Base-by-base conservation (phyloP, 2,888 invertebrate species). In the Endotricha flammealis region DNA sequence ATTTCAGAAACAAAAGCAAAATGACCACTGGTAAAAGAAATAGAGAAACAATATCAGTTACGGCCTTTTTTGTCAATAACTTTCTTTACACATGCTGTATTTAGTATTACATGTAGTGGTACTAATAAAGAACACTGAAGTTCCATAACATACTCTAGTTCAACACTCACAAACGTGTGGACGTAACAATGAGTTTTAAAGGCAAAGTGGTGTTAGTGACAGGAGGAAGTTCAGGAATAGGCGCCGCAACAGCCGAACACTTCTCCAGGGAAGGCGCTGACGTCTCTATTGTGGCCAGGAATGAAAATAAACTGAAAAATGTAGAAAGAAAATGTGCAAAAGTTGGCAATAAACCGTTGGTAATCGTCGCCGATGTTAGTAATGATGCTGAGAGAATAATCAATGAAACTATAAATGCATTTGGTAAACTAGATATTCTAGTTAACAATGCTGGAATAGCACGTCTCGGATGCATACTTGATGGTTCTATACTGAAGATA, bases 141-240 rank as follows among this genome's bases (percentile, higher is more conserved):
- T n/a, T n/a, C n/a, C n/a, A n/a, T n/a, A n/a, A n/a, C n/a, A n/a
- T n/a, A n/a, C n/a, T n/a, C n/a, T n/a, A n/a, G 20, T 20, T 20
- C n/a, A 4, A 7, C 20, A 20, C 6, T 8, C 20, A 7, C 20
- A 8, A 6, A 2, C 3, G 7, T 20, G 2, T 2, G n/a, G 20
- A 2, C 20, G 20, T 8, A 6, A 20, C 20, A 2, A 39, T 35
- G 31, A 31, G 29, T 31, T 39, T 35, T 11, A 9, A 16, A 3
- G 29, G 12, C 3, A 38, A 38, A 29, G 38, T 53, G 7, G 50
- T 50, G 2, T 30, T 52, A 4, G 42, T 55, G 7, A 55, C 57
- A 1, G 55, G 57, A 1, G 42, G 48, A 2, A 52, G 53, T 12
- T 45, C 51, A 0, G 55, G 53, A 1, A 55, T 57, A 6, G 57